phyloP scores from a whole-genome alignment of 2,888 invertebrate genomes.

The Ethmia dodecea region DNA sequence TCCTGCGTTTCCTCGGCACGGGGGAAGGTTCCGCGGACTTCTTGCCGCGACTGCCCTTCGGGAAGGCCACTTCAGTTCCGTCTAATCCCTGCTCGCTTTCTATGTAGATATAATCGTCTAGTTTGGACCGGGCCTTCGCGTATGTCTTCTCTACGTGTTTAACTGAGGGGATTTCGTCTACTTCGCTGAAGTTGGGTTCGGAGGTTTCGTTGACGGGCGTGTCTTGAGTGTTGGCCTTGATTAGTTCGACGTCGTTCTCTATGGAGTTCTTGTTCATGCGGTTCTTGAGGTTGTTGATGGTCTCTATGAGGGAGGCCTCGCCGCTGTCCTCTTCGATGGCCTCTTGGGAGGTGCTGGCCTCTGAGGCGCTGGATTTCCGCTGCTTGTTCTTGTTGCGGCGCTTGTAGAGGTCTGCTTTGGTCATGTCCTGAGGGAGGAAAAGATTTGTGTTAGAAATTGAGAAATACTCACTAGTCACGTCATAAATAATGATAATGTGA shows the following conservation, averaged over 20 bases:
- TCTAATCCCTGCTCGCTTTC: slow-evolving; percentile 60
- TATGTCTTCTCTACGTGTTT: slow-evolving; percentile 67
- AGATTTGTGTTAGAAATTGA: not conserved
- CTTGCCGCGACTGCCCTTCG: slow-evolving; percentile 42
- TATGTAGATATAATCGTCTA: slow-evolving; percentile 65
- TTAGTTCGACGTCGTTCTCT: slow-evolving; percentile 61
- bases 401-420: slow-evolving; percentile 68
- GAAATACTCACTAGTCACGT: too few relatives aligned
- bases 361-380: slow-evolving; percentile 41
- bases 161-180: slow-evolving; percentile 52
- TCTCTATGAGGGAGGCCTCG: slow-evolving; percentile 41
- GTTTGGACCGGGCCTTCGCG: slow-evolving; percentile 53
- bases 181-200: slow-evolving; percentile 40
- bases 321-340: slow-evolving; percentile 33
- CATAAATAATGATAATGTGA: too few relatives aligned
- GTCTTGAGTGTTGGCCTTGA: slow-evolving; percentile 54
- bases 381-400: slow-evolving; percentile 63
- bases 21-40: slow-evolving; percentile 44
- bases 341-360: slow-evolving; percentile 36
- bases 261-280: slow-evolving; percentile 58
- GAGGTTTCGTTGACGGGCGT: slow-evolving; percentile 42
- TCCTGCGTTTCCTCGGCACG: slow-evolving; percentile 57
- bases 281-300: slow-evolving; percentile 51
- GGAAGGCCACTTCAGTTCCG: slow-evolving; percentile 53
- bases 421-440: slow-evolving; percentile 55